Percentiles rank a stretch among this genome's conserved stretches.
Evolutionary conservation across 2,888 invertebrate genomes (phyloP).

Genomic region (Andrena haemorrhoa): DNA sequence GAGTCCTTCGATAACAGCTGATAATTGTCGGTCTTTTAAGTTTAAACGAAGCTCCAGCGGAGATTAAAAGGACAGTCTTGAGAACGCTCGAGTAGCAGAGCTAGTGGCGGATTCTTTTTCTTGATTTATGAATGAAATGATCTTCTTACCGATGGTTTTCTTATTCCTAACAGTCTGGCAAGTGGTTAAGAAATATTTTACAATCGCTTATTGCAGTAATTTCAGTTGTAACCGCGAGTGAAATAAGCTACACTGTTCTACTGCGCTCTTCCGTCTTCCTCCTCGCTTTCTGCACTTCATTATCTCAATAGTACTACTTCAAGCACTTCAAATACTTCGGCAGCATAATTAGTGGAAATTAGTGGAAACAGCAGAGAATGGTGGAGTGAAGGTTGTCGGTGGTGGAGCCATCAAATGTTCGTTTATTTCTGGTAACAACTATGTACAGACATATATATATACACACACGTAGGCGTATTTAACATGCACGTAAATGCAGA

Average conservation of each 20-base stretch:
- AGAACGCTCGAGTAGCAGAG: no score
- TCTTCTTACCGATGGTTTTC: background rate
- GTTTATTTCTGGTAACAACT: conserved; percentile 62
- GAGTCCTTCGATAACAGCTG: no score
- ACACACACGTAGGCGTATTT: conserved; percentile 41
- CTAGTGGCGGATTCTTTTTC: background rate
- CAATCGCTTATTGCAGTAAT: background rate
- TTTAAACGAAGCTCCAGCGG: background rate
- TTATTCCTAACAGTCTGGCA: background rate
- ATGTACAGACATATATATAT: conserved; percentile 57
- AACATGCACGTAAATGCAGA: conserved; percentile 55
- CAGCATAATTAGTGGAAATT: background rate
- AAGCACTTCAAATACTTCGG: background rate
- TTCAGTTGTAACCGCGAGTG: background rate
- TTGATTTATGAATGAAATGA: background rate
- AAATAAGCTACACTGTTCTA: background rate
- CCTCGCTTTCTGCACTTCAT: background rate
- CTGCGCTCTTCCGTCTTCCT: background rate
- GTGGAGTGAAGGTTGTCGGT: background rate
- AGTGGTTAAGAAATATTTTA: background rate
- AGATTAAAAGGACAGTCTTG: no score
- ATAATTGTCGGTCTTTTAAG: background rate
- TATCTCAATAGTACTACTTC: background rate
- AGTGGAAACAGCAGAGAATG: background rate
- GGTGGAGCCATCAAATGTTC: conserved; percentile 48